A percentile compares a stretch with the other conserved stretches of the same genome.
phyloP scores from a whole-genome alignment of 2,888 invertebrate genomes.

The Leptinotarsa rubiginosa region DNA sequence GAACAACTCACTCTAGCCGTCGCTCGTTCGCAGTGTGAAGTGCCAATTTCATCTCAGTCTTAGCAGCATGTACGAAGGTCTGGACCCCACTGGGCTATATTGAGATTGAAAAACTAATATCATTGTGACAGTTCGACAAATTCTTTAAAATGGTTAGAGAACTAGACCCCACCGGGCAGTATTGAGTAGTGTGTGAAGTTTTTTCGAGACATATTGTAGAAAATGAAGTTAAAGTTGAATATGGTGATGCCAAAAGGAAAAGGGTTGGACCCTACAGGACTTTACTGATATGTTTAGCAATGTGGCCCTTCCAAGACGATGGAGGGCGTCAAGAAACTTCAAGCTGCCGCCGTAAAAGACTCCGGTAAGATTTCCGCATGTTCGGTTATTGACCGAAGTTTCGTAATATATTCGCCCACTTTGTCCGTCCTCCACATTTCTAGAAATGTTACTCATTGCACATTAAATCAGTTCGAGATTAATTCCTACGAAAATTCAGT shows the following conservation, averaged over 20 bases:
- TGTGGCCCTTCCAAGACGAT: conserved; percentile 66
- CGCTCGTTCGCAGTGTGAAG: conserved; percentile 35
- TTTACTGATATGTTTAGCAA: conserved; percentile 58
- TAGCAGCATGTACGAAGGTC: conserved; percentile 60
- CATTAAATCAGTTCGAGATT: background rate
- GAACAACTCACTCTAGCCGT: conserved; percentile 41
- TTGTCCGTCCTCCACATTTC: conserved; percentile 54
- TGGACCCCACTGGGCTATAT: conserved; percentile 63
- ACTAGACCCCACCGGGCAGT: conserved; percentile 65
- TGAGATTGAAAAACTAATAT: conserved; percentile 48
- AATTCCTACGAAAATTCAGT: background rate
- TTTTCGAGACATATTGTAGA: conserved; percentile 31
- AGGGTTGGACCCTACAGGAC: conserved; percentile 64
- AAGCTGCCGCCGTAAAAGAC: conserved; percentile 66
- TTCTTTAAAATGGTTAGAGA: conserved; percentile 62
- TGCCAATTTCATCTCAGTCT: conserved; percentile 36
- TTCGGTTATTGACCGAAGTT: conserved; percentile 60
- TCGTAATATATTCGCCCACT: conserved; percentile 59
- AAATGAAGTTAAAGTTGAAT: conserved; percentile 33
- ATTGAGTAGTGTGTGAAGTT: conserved; percentile 47
- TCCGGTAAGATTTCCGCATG: conserved; percentile 61
- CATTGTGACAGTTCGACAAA: conserved; percentile 31
- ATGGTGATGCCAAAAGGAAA: conserved; percentile 52
- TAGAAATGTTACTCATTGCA: conserved; percentile 50
- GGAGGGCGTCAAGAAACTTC: conserved; percentile 66